phyloP scores from a whole-genome alignment of 2,797 vertebrate genomes.

The Rhadinocentrus ornatus region DNA sequence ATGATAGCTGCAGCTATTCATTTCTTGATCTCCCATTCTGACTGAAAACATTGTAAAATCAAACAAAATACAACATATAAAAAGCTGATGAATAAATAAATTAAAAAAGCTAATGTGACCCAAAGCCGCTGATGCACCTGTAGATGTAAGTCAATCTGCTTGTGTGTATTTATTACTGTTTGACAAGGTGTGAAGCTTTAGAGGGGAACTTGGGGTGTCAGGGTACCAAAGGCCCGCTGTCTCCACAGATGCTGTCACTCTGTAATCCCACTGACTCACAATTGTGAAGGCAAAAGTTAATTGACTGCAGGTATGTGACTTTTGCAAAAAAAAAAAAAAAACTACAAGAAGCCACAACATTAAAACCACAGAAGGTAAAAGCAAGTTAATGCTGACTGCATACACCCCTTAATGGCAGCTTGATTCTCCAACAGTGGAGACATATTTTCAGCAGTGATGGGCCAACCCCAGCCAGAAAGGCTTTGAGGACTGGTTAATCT shows the following conservation, averaged over 20 bases:
- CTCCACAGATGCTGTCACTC: constrained; percentile 33
- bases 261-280: constrained; percentile 52
- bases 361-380: background rate
- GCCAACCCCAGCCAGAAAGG: background rate
- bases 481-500: background rate
- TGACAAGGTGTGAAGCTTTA: constrained; percentile 30
- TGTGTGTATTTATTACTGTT: constrained; percentile 14
- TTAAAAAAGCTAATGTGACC: constrained; percentile 17
- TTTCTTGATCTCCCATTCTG: background rate
- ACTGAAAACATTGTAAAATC: background rate
- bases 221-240: constrained; percentile 47
- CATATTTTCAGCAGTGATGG: too few species aligned
- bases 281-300: constrained; percentile 51
- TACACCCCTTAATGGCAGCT: too few species aligned
- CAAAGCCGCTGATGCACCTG: constrained; percentile 5
- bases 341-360: background rate
- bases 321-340: background rate
- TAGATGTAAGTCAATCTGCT: background rate
- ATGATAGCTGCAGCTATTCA: background rate
- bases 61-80: background rate
- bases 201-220: constrained; percentile 39
- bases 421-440: too few species aligned
- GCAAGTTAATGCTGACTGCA: background rate
- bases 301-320: constrained; percentile 31
- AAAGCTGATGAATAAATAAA: background rate